These are phyloP conservation scores for Stictonetta naevosa DNA, from an alignment of 2,113 vertebrate genomes.

Conservation along the genomic window DNA sequence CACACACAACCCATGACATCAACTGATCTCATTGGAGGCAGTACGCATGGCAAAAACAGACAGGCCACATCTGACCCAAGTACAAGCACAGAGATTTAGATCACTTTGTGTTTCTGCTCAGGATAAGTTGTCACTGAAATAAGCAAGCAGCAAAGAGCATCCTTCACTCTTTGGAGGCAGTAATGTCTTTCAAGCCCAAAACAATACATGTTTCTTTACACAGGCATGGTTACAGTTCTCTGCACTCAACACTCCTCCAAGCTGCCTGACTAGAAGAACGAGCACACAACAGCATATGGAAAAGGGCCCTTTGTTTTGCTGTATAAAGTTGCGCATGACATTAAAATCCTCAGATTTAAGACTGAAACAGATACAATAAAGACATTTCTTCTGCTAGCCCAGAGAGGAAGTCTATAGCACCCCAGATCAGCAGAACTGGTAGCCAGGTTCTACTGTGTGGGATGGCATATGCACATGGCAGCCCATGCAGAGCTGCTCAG, in stretches of 20 bases:
- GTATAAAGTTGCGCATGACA: not conserved
- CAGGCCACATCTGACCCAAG: not conserved
- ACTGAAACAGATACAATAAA: not conserved
- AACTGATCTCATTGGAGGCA: not conserved
- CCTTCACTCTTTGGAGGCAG: not conserved
- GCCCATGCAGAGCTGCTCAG: not conserved
- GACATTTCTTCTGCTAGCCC: not conserved
- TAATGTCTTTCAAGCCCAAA: not conserved
- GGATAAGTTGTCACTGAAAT: not conserved
- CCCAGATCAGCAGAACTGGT: not conserved
- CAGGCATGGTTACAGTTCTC: not conserved
- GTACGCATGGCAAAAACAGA: not conserved
- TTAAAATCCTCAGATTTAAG: not conserved
- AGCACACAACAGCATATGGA: not conserved
- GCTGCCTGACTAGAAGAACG: not conserved
- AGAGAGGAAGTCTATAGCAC: not conserved
- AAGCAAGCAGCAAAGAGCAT: not conserved
- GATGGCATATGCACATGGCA: too few relatives aligned
- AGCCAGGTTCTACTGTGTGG: not conserved
- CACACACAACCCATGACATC: too few relatives aligned
- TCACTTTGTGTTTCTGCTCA: not conserved
- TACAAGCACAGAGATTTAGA: fast-evolving
- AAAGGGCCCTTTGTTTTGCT: not conserved
- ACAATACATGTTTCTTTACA: fast-evolving
- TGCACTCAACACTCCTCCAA: not conserved